Evolutionary conservation across 2,113 vertebrate genomes (phyloP).

Genomic region (Stegastes partitus): DNA sequence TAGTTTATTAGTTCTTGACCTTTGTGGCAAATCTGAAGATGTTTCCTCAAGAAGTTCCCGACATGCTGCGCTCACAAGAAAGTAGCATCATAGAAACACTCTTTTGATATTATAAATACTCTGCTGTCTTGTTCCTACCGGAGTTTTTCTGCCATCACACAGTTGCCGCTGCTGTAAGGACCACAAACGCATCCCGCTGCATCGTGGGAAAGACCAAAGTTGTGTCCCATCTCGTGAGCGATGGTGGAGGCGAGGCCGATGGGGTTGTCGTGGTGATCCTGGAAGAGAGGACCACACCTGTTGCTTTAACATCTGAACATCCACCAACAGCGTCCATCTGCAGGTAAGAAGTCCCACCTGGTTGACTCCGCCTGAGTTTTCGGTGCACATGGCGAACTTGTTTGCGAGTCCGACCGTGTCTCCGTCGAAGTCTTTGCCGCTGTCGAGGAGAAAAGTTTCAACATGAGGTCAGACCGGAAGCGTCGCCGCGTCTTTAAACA

Average conservation of each 20-base stretch:
- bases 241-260: constrained; percentile 90
- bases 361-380: constrained; percentile 88
- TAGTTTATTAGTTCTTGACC: no score
- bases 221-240: constrained; percentile 96
- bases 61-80: no score
- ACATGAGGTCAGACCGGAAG: constrained; percentile 2
- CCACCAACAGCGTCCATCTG: rapidly evolving
- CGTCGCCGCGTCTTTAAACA: not conserved
- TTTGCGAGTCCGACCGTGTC: constrained; percentile 91
- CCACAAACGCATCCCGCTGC: constrained; percentile 83
- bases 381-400: constrained; percentile 89
- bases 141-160: constrained; percentile 89
- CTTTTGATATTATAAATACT: no score
- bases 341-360: constrained; percentile 82
- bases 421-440: constrained; percentile 86
- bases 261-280: constrained; percentile 88
- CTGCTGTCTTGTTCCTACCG: constrained; percentile 56
- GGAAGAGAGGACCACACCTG: not conserved
- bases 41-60: no score
- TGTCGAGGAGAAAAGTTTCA: constrained; percentile 56
- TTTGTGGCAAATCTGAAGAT: no score
- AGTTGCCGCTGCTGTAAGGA: constrained; percentile 66
- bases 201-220: constrained; percentile 92
- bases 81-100: no score
- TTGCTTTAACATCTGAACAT: no score